Percentiles rank a stretch among this genome's conserved stretches.
Evolutionary conservation across 2,888 invertebrate species (phyloP).

Genomic region (Sceliomorpha sp.): DNA sequence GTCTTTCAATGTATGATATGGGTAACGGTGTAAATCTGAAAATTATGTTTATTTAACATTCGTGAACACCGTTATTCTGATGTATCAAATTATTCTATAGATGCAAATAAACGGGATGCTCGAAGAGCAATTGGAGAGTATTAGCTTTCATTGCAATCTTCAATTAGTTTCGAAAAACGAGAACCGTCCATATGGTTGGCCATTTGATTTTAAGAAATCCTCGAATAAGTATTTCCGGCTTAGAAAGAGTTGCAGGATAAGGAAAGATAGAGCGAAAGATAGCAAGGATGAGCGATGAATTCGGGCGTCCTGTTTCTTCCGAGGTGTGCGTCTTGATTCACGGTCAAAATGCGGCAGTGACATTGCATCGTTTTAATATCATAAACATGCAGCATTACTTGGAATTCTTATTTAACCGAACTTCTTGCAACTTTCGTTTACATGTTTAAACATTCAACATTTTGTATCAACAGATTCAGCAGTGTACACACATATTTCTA

Average conservation of each 20-base stretch:
- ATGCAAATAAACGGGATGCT: conserved; percentile 33
- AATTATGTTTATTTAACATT: too few species aligned
- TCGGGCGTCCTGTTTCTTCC: conserved; percentile 13
- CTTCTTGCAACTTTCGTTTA: conserved; percentile 26
- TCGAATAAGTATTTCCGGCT: conserved; percentile 65
- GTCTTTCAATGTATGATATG: too few species aligned
- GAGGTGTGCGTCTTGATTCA: conserved; percentile 27
- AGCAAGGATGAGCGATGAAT: conserved; percentile 51
- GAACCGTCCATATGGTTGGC: conserved; percentile 41
- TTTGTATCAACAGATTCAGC: conserved; percentile 12
- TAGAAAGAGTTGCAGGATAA: conserved; percentile 39
- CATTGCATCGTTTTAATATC: conserved; percentile 13
- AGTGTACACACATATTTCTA: conserved; percentile 22
- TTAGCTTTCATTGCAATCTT: conserved; percentile 47
- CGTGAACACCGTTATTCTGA: conserved; percentile 32
- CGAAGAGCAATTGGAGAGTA: conserved; percentile 47
- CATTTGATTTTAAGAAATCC: conserved; percentile 42
- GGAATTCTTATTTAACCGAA: conserved; percentile 41
- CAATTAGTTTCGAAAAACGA: conserved; percentile 49
- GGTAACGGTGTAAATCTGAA: too few species aligned
- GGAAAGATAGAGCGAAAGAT: conserved; percentile 20
- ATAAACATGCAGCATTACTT: conserved; percentile 34
- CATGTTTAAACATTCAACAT: conserved; percentile 26
- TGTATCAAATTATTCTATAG: conserved; percentile 29
- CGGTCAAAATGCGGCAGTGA: conserved; percentile 33